Evolutionary conservation across 2,888 invertebrate genomes (phyloP).

Genomic region (Frankliniella intonsa): DNA sequence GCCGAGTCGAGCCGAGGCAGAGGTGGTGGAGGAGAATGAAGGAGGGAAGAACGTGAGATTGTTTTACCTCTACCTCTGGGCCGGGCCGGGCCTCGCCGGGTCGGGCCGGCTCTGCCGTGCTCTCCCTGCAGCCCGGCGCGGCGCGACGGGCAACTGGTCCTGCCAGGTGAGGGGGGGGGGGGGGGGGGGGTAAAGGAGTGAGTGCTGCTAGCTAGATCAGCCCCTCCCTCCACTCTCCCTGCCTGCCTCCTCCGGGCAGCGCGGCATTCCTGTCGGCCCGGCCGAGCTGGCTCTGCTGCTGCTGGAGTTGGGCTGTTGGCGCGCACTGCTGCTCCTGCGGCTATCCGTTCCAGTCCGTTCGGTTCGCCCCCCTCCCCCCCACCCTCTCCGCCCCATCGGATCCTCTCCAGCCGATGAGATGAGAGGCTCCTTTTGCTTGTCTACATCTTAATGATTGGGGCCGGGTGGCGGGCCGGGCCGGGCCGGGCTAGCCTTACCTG

Average conservation of each 20-base stretch:
- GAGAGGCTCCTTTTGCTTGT: neutral
- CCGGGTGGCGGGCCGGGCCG: constrained; percentile 50
- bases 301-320: neutral
- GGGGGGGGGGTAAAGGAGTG: neutral
- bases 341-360: constrained; percentile 2
- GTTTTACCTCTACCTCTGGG: neutral
- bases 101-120: neutral
- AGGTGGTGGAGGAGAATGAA: neutral
- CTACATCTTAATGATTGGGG: constrained; percentile 25
- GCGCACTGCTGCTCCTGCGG: neutral
- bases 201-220: constrained; percentile 7
- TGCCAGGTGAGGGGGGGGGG: neutral
- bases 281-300: neutral
- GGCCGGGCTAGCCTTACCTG: constrained; percentile 63
- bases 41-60: constrained; percentile 5
- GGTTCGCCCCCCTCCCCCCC: neutral
- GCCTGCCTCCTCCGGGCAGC: neutral
- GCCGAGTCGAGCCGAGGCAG: neutral
- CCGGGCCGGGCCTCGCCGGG: neutral
- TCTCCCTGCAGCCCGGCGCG: neutral
- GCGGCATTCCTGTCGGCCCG: neutral
- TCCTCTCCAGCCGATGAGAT: too few species aligned
- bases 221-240: neutral
- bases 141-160: neutral
- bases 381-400: neutral